Percentiles rank a stretch among this genome's conserved stretches.
Evolutionary conservation across 2,888 invertebrate species (phyloP).

Genomic region (Leptogaster cylindrica): DNA sequence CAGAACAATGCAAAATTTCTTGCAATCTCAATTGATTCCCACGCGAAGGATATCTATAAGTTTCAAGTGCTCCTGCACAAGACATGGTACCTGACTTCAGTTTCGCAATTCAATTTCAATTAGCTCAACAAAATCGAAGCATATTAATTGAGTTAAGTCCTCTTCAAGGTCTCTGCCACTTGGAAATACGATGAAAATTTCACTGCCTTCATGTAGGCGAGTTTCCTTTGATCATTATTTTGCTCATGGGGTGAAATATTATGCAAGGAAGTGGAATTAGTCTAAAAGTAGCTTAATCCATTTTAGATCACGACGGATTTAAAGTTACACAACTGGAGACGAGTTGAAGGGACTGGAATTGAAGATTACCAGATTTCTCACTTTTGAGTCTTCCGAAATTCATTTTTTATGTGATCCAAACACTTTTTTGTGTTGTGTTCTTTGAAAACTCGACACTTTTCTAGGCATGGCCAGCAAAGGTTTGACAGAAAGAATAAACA

Average conservation of each 20-base stretch:
- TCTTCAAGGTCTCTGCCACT: background rate
- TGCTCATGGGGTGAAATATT: background rate
- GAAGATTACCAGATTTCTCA: no score
- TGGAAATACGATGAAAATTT: background rate
- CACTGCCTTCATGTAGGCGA: background rate
- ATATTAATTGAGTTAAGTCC: no score
- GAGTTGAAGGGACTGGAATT: no score
- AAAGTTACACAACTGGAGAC: background rate
- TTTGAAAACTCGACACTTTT: no score
- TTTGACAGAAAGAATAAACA: no score
- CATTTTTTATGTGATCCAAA: no score
- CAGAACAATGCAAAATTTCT: background rate
- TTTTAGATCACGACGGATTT: background rate
- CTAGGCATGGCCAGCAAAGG: no score
- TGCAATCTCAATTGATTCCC: background rate
- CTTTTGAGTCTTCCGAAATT: no score
- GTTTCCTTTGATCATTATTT: background rate
- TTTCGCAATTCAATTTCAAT: background rate
- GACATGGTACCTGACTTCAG: background rate
- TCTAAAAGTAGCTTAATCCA: background rate
- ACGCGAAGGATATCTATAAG: background rate
- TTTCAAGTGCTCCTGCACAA: no score
- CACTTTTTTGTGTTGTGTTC: no score
- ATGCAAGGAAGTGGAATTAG: background rate
- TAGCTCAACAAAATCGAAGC: no score